Evolutionary conservation across 2,797 vertebrate genomes (phyloP).

Genomic region (Trachops cirrhosus): DNA sequence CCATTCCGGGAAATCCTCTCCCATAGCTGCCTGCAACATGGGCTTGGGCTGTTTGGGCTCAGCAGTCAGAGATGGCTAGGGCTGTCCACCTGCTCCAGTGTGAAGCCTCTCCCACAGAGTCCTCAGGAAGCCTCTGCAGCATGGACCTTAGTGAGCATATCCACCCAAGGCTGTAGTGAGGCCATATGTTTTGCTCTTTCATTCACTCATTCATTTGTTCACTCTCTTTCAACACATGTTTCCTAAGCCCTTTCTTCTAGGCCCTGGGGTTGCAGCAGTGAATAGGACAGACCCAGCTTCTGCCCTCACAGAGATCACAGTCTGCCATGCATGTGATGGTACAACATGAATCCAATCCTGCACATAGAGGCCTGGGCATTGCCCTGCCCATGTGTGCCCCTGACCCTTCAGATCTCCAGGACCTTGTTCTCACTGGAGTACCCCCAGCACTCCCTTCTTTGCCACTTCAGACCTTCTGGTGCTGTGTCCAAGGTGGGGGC

Average conservation of each 20-base stretch:
- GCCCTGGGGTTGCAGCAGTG: not conserved
- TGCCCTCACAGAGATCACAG: not conserved
- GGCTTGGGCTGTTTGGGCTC: not conserved
- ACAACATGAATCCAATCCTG: not conserved
- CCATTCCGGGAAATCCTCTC: not conserved
- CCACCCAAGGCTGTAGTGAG: not conserved
- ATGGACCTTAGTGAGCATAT: not conserved
- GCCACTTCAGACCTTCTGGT: not conserved
- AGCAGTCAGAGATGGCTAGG: not conserved
- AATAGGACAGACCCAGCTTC: too few relatives aligned
- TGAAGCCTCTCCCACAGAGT: not conserved
- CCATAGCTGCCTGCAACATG: too few relatives aligned
- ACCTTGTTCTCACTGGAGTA: not conserved
- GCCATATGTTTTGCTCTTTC: not conserved
- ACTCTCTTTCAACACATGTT: not conserved
- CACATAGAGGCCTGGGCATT: not conserved
- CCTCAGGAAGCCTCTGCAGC: not conserved
- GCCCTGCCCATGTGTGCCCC: not conserved
- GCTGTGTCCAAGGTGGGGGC: not conserved
- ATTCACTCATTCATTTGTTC: not conserved
- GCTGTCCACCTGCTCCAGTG: fast-evolving
- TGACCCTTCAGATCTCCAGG: not conserved
- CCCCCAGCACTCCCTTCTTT: not conserved
- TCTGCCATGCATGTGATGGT: fast-evolving
- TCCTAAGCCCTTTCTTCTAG: not conserved